Base-by-base conservation (phyloP, 2,797 vertebrate species). In the Myoxocephalus aenaeus region DNA sequence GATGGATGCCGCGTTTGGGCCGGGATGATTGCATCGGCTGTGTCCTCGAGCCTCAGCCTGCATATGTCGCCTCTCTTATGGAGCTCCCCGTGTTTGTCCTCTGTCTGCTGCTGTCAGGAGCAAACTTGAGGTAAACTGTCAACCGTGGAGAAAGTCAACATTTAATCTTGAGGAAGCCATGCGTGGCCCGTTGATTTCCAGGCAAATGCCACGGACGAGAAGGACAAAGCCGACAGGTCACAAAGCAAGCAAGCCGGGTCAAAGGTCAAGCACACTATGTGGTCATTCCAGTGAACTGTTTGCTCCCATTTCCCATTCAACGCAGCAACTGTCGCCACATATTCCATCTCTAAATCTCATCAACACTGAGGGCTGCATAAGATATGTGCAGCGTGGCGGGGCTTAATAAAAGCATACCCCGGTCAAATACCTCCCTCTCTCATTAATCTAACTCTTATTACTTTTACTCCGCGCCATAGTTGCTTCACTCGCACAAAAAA, bases 141-240 rank as follows among this genome's bases (percentile, higher is more conserved):
- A 82, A 79, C 63, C 57, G 53, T n/a, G 65, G 82, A 70, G 12
- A 72, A 87, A 92, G 92, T 92, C 92, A 92, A 94, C 92, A 94
- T 94, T 93, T 90, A 92, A 93, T 93, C 89, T 86, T 1, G 84
- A 75, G 92, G 85, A 88, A 90, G 88, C 81, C 90, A 86, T 83
- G 87, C 83, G 62, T 83, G 83, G 72, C 72, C 72, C 8, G 76
- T 86, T 90, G 89, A 85, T 89, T 89, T 87, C 82, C 29, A 12
- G 58, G 88, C 83, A 87, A 92, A 92, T 83, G 86, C 88, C 89
- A 71, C 1, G 32, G 82, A 87, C 84, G 44, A 75, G 86, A 40
- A 86, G 84, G 86, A 88, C 89, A 86, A 86, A 84, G 81, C 76
- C 40, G 78, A 65, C 63, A 7, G 84, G 83, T 70, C 69, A 65